Evolutionary conservation across 2,113 vertebrate species (phyloP), one percentile per base, ranked within the genome.

Genomic region (Hemibagrus wyckioides): DNA sequence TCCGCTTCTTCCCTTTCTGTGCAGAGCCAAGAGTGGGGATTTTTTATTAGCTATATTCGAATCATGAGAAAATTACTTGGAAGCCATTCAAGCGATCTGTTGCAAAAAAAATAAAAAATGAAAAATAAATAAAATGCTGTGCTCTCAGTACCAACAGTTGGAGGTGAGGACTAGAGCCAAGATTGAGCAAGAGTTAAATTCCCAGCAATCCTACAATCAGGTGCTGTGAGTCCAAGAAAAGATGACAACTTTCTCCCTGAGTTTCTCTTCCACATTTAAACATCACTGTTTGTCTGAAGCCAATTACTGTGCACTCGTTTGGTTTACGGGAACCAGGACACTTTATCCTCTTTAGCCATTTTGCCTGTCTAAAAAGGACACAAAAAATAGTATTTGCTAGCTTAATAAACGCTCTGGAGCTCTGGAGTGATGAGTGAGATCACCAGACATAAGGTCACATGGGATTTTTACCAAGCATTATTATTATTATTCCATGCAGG

Each of bases 1-100:
- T 48, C 61, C 15, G 8, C 17, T 69, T 63, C 84, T 81, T 90
- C 88, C 80, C 56, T 77, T 87, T 91, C 91, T 88, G 52, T 57
- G 67, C 17, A 41, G 52, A 59, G 67, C 69, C 9, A 56, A 23
- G 11, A 36, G 28, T 44, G 36, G 61, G 39, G 48, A 76, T 59
- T 59, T 75, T 57, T 54, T 57, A 73, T 75, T 71, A 75, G 25
- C 83, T 57, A 69, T 67, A 14, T 79, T 69, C 10, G 54, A 54
- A 80, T 69, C 59, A 50, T 25, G 48, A 56, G 82, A 17, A 84
- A 41, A 67, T 69, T 10, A 69, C 39, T 25, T 71, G 48, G 63
- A 54, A n/a, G 61, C n/a, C 2, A 25, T 67, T 69, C 63, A 83
- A 83, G 50, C 11, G 52, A 44, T 85, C 52, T 44, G 8, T 17